Conservation (phyloP, 2,888 invertebrate species). For the Eretmocerus hayati region DNA sequence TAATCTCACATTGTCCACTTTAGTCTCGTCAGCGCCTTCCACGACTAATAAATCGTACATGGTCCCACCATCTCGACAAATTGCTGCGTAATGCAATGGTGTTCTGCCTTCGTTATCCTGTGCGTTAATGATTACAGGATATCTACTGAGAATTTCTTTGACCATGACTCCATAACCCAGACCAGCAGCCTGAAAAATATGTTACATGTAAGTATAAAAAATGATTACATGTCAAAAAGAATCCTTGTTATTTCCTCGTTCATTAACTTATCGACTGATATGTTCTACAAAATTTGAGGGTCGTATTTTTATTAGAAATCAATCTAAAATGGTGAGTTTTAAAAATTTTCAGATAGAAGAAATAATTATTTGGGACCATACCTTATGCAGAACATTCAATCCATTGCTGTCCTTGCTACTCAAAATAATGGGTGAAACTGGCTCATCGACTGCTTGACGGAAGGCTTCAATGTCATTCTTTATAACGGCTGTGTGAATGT, state of each 20-base stretch:
- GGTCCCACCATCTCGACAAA: constrained; percentile 68
- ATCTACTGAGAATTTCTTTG: constrained; percentile 63
- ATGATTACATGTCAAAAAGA: neutral
- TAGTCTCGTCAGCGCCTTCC: constrained; percentile 77
- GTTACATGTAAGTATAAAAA: neutral
- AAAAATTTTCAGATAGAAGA: no score
- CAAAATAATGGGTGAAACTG: constrained; percentile 64
- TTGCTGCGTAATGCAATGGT: constrained; percentile 81
- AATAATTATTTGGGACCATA: constrained; percentile 33
- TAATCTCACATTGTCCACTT: constrained; percentile 72
- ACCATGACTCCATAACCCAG: constrained; percentile 69
- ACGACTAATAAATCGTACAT: constrained; percentile 72
- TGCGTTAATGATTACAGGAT: constrained; percentile 62
- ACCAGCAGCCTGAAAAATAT: constrained; percentile 64
- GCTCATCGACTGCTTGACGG: constrained; percentile 59
- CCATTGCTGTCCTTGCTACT: constrained; percentile 74
- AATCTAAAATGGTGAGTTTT: no score
- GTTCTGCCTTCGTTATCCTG: constrained; percentile 79
- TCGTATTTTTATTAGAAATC: no score
- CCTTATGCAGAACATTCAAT: constrained; percentile 81
- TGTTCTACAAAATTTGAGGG: no score
- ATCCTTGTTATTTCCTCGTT: neutral
- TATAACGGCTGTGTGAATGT: constrained; percentile 70
- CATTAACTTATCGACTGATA: no score
- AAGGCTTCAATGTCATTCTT: constrained; percentile 69